phyloP scores from a whole-genome alignment of 1,140 invertebrate genomes.

The Bombus turneri region DNA sequence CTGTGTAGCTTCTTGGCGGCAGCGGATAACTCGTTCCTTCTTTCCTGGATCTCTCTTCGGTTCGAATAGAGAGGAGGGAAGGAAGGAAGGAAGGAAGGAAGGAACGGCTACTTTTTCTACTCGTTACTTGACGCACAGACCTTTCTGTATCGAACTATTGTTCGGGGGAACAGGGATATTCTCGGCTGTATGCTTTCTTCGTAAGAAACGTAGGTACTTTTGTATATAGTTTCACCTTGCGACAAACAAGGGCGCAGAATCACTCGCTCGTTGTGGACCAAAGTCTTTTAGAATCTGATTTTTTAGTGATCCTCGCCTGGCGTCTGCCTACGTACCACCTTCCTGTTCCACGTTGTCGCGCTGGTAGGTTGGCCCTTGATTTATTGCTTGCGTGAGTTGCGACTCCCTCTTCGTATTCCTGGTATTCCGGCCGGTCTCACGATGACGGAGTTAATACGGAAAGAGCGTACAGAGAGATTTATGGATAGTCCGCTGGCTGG shows the following conservation, averaged over 20 bases:
- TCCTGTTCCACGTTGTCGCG: constrained; percentile 29
- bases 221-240: not conserved
- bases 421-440: constrained; percentile 51
- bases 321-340: constrained; percentile 1
- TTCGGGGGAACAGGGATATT: not conserved
- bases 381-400: constrained; percentile 70
- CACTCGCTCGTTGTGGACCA: not conserved
- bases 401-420: constrained; percentile 56
- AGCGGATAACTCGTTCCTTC: not conserved
- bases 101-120: not conserved
- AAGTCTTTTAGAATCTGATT: constrained; percentile 52
- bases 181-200: not conserved
- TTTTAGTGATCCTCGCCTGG: not conserved
- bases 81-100: not conserved
- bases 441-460: constrained; percentile 64
- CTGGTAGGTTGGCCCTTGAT: constrained; percentile 62
- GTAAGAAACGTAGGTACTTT: not conserved
- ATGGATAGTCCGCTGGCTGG: constrained; percentile 47
- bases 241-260: not conserved
- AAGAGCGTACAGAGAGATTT: constrained; percentile 59
- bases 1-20: not conserved
- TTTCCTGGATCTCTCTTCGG: not conserved
- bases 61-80: not conserved
- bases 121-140: not conserved
- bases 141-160: not conserved